Conservation (phyloP, 1,140 invertebrate species). For the Drosophila littoralis region DNA sequence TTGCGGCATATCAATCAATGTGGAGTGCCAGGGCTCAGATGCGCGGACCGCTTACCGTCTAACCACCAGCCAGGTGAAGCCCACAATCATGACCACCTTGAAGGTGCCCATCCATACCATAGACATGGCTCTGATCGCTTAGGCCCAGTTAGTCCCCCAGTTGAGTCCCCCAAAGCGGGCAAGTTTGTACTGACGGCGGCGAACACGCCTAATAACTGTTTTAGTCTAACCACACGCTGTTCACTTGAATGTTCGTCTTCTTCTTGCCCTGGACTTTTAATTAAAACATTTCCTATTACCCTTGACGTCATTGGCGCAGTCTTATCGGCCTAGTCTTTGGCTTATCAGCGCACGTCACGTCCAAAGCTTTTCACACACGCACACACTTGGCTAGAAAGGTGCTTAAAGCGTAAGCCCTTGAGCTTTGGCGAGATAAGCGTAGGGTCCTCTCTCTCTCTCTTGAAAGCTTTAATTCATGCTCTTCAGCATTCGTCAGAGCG, state of each 20-base stretch:
- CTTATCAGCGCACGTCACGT: constrained; percentile 14
- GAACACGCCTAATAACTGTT: neutral
- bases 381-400: no score
- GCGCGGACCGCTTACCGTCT: constrained; percentile 84
- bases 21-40: neutral
- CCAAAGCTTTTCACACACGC: neutral
- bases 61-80: constrained; percentile 86
- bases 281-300: constrained; percentile 17
- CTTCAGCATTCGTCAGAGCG: no score
- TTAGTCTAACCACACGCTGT: constrained; percentile 3
- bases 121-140: constrained; percentile 83
- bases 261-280: neutral
- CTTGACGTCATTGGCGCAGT: constrained; percentile 49
- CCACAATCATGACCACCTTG: constrained; percentile 86
- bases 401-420: neutral
- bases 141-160: neutral
- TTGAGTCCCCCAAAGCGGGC: neutral
- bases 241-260: neutral
- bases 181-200: constrained; percentile 14
- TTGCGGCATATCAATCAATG: neutral
- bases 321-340: constrained; percentile 28
- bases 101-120: constrained; percentile 86
- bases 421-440: neutral
- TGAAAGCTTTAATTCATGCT: no score
- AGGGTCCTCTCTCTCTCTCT: no score